phyloP scores from a whole-genome alignment of 1,140 invertebrate species.

The Vanessa tameamea region DNA sequence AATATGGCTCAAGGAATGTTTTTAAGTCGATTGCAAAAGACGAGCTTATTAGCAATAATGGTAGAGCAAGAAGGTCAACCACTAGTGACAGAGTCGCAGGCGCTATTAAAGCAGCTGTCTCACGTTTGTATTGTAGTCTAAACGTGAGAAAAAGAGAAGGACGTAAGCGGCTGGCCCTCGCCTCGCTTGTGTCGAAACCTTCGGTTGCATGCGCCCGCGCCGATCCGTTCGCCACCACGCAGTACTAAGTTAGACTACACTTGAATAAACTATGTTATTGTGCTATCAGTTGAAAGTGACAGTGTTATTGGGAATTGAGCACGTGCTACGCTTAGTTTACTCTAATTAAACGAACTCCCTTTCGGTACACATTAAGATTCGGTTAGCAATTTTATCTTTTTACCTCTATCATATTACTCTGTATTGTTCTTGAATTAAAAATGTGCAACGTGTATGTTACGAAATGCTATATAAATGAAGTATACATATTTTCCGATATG shows the following conservation, averaged over 20 bases:
- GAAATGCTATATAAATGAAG: background rate
- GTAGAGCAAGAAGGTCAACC: conserved; percentile 70
- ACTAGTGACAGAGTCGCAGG: conserved; percentile 53
- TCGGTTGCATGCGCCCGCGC: conserved; percentile 63
- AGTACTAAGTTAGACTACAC: conserved; percentile 51
- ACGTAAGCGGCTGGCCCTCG: conserved; percentile 48
- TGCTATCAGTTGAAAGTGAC: conserved; percentile 63
- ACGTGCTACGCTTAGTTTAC: conserved; percentile 50
- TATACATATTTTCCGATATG: background rate
- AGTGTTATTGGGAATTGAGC: conserved; percentile 57
- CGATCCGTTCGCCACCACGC: conserved; percentile 51
- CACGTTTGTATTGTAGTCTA: conserved; percentile 20
- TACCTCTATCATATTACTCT: conserved; percentile 1
- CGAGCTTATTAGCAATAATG: conserved; percentile 72
- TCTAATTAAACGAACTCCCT: conserved; percentile 32
- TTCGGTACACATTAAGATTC: conserved; percentile 21
- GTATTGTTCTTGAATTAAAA: background rate
- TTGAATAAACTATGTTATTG: conserved; percentile 54
- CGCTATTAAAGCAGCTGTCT: conserved; percentile 42
- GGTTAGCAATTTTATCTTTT: conserved; percentile 40
- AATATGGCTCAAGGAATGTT: conserved; percentile 58
- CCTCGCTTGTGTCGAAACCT: conserved; percentile 67
- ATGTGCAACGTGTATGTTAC: conserved; percentile 1
- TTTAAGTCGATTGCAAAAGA: conserved; percentile 65
- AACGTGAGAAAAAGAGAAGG: conserved; percentile 50